Evolutionary conservation across 2,797 vertebrate genomes (phyloP).

Genomic region (Sebastes melanostomus): DNA sequence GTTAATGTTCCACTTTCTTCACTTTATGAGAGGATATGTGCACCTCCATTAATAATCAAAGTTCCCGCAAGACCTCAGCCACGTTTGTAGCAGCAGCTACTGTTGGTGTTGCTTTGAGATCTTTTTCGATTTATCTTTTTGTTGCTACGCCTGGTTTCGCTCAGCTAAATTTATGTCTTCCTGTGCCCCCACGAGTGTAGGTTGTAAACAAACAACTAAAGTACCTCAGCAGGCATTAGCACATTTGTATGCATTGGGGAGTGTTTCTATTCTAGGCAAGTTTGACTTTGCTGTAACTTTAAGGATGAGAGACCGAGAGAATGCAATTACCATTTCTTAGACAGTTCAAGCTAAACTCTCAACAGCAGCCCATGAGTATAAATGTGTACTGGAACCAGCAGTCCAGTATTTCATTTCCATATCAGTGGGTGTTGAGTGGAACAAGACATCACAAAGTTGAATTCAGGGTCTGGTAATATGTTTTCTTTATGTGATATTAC

Average conservation of each 20-base stretch:
- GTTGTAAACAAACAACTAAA: conserved; percentile 37
- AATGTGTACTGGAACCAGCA: not conserved
- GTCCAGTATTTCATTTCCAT: not conserved
- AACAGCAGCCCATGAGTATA: not conserved
- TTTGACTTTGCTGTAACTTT: conserved; percentile 24
- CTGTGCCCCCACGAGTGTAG: conserved; percentile 3
- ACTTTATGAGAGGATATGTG: not conserved
- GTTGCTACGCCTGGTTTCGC: not conserved
- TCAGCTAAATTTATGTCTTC: not conserved
- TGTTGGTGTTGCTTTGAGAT: not conserved
- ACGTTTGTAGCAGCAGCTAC: not conserved
- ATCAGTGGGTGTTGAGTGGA: not conserved
- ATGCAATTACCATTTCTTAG: conserved; percentile 21
- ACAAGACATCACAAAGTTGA: not conserved
- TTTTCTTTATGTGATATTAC: not conserved
- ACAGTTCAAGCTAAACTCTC: conserved; percentile 1
- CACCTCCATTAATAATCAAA: not conserved
- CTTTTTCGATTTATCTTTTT: not conserved
- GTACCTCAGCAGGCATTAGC: conserved; percentile 10
- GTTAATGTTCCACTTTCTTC: not conserved
- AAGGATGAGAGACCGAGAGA: not conserved
- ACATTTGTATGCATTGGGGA: conserved; percentile 43
- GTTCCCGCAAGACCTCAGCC: accelerated
- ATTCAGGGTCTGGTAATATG: not conserved
- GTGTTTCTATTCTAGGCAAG: conserved; percentile 25